Evolutionary conservation across 2,888 invertebrate genomes (phyloP).

Genomic region (Limnephilus marmoratus): DNA sequence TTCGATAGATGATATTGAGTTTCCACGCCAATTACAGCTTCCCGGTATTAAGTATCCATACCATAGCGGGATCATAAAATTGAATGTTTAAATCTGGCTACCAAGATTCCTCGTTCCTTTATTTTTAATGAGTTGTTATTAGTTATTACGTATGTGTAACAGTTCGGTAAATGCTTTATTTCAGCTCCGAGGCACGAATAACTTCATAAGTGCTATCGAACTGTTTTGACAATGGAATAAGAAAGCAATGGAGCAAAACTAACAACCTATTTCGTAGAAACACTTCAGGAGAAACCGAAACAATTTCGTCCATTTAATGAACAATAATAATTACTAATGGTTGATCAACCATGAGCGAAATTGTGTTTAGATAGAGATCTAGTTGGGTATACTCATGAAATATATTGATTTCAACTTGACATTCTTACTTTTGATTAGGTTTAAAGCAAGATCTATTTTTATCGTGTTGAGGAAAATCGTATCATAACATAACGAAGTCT

Average conservation of each 20-base stretch:
- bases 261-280: background rate
- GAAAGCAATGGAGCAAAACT: background rate
- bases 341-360: background rate
- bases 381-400: too few species aligned
- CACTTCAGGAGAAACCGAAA: background rate
- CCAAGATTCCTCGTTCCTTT: background rate
- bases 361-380: too few species aligned
- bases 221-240: background rate
- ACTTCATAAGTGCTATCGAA: background rate
- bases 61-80: background rate
- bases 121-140: background rate
- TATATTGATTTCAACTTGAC: background rate
- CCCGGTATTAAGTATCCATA: background rate
- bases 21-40: background rate
- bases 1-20: background rate
- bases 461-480: background rate
- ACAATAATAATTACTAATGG: background rate
- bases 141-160: background rate
- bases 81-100: background rate
- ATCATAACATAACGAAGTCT: too few species aligned
- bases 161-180: background rate
- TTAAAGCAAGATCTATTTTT: background rate
- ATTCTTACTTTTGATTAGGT: background rate
- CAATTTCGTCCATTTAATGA: background rate
- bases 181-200: background rate